Evolutionary conservation across 2,113 vertebrate species (phyloP), one percentile per base, ranked within the genome.

Genomic region (Xiphophorus maculatus): DNA sequence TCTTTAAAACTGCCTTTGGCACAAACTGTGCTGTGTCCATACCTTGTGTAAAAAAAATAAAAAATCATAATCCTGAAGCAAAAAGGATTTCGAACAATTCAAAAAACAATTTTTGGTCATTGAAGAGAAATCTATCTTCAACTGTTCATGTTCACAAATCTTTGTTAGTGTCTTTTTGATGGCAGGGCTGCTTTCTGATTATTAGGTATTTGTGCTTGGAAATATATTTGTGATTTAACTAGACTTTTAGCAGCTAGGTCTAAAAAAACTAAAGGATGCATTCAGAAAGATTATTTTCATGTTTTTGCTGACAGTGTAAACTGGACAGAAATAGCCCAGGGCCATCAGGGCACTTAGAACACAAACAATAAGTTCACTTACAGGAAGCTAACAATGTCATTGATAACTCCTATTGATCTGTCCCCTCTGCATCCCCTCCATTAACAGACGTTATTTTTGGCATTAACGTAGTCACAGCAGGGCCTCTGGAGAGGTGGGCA

Each of bases 331-430:
- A 84, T 80, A 87, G 81, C 77, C 69, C 33, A 19, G 66, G 73
- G 75, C 80, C 66, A 71, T 76, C 25, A 0, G 27, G 68, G 72
- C 25, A 8, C 67, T 33, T 15, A 69, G 74, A 81, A 81, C 61
- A 51, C 71, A 77, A 87, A 84, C 88, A 69, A 78, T 83, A 82
- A 81, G 86, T 85, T 81, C 72, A 86, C 76, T 70, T 74, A 83
- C 86, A 88, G 88, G 86, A 90, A 90, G 85, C 88, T 82, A 87
- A 82, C 77, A 80, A 60, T 86, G 88, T 87, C 88, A 91, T 81
- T 89, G 85, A 92, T 92, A 90, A 93, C 84, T 87, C 71, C 77
- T 90, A 93, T 93, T 93, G 91, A 93, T 93, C 88, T 37, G 33
- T 83, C 73, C 84, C 77, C 76, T 85, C 77, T 83, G 82, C 66